Conservation (phyloP, 2,113 vertebrate species). For the Periophthalmus modestus region DNA sequence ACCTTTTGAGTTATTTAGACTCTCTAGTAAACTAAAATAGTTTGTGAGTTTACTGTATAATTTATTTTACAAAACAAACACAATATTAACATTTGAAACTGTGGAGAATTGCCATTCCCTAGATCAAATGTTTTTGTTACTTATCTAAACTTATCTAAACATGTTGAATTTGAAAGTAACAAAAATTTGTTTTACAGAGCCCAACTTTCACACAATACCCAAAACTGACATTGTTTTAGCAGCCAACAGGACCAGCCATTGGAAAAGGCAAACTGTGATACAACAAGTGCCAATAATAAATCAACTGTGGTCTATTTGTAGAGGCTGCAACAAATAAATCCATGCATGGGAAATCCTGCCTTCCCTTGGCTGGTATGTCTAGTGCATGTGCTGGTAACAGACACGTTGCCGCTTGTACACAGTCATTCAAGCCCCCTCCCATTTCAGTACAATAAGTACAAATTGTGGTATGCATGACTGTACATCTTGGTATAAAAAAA, state of each 20-base stretch:
- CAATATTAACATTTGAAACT: neutral
- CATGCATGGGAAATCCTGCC: slow-evolving; percentile 52
- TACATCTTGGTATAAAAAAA: too few relatives aligned
- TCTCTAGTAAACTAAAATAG: too few relatives aligned
- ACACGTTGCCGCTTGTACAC: slow-evolving; percentile 33
- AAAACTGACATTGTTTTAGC: slow-evolving; percentile 12
- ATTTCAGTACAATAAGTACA: neutral
- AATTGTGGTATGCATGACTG: neutral
- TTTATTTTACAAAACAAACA: too few relatives aligned
- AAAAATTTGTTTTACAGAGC: neutral
- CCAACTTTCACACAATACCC: neutral
- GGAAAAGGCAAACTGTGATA: slow-evolving; percentile 43
- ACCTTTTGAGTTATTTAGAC: too few relatives aligned
- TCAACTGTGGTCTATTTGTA: slow-evolving; percentile 46
- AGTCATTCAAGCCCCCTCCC: slow-evolving; percentile 1
- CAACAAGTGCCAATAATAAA: slow-evolving; percentile 39
- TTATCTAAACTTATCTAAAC: too few relatives aligned
- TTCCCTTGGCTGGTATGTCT: slow-evolving; percentile 8
- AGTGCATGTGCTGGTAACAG: neutral
- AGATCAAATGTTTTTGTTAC: too few relatives aligned
- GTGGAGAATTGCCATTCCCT: too few relatives aligned
- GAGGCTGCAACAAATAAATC: slow-evolving; percentile 43
- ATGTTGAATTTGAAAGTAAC: neutral
- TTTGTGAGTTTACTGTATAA: too few relatives aligned
- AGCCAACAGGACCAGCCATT: slow-evolving; percentile 37